Evolutionary conservation across 2,888 invertebrate species (phyloP), one percentile per base, ranked within the genome.

Genomic region (Sinodicranocentrus sp.): DNA sequence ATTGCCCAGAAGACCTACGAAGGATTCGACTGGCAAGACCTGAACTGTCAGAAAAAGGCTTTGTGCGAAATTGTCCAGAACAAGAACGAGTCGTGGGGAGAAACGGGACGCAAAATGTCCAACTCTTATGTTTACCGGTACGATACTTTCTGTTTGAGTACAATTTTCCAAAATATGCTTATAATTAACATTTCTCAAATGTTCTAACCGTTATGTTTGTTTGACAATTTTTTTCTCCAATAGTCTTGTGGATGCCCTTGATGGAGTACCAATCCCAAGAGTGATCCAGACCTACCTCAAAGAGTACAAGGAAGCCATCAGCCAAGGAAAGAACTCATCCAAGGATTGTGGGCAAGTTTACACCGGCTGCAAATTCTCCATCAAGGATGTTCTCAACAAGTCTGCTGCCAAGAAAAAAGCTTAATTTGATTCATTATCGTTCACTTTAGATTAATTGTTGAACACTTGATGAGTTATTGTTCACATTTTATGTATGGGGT

Each of bases 11-110:
- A 88, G 85, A 87, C 87, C 26, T 89, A 89, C 70, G 88, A 88
- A 75, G 88, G 88, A 73, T 89, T 89, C 75, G 89, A 89, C 63
- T 89, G 87, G 86, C 88, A 88, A 54, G 88, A 86, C 33, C 72
- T 89, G 71, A 87, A 89, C 71, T 89, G 89, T 54, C 89, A 89
- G 84, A 89, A 89, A 87, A 87, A 88, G 67, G 85, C 87, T 39
- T 82, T 89, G 1, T 89, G 89, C 59, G 89, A 89, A 76, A 54
- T 89, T 33, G 79, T 85, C 33, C 88, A 89, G 54, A 88, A 88
- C 23, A 86, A 87, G 19, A 82, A 63, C 19, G 86, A 86, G 23
- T 73, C 78, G 63, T 87, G 87, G 75, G 89, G 88, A 65, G 89
- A 89, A 76, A 88, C 89, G 75, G 89, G 89, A 86, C 77, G 89